These are phyloP conservation scores for Phylloscopus collybita DNA, from an alignment of 2,797 vertebrate species.

Conservation along the genomic window DNA sequence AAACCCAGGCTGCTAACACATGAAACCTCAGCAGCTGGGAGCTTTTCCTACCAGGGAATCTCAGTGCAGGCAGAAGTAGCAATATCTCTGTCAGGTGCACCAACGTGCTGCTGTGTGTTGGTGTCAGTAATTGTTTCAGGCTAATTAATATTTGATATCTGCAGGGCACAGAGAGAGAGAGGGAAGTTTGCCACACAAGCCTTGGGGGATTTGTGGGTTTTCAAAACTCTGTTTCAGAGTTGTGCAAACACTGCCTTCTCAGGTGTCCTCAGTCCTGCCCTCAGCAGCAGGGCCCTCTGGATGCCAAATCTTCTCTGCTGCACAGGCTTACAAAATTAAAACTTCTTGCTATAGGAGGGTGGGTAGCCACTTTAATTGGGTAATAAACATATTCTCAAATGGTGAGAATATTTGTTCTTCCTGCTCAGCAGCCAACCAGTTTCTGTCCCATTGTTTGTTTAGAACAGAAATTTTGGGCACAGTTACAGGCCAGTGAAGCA, in stretches of 20 bases:
- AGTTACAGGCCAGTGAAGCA: background rate
- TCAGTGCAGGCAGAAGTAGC: background rate
- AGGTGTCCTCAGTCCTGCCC: background rate
- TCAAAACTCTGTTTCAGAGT: background rate
- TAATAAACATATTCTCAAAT: background rate
- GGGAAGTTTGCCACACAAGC: background rate
- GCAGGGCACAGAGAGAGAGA: background rate
- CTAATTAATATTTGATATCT: slow-evolving; percentile 27
- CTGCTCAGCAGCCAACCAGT: background rate
- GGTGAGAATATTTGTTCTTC: background rate
- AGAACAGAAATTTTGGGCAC: background rate
- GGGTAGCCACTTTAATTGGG: background rate
- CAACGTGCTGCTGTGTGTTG: rapidly evolving
- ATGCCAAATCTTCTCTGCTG: background rate
- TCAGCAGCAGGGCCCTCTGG: background rate
- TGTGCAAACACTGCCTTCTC: slow-evolving; percentile 7
- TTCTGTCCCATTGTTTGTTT: background rate
- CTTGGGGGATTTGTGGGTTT: background rate
- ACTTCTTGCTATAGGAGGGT: background rate
- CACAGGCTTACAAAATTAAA: background rate
- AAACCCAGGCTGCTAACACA: background rate
- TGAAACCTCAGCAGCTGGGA: background rate
- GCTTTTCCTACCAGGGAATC: background rate
- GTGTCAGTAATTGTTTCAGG: background rate
- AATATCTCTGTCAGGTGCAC: background rate